Base-by-base conservation (phyloP, 2,113 vertebrate genomes). In the Macaca fascicularis region DNA sequence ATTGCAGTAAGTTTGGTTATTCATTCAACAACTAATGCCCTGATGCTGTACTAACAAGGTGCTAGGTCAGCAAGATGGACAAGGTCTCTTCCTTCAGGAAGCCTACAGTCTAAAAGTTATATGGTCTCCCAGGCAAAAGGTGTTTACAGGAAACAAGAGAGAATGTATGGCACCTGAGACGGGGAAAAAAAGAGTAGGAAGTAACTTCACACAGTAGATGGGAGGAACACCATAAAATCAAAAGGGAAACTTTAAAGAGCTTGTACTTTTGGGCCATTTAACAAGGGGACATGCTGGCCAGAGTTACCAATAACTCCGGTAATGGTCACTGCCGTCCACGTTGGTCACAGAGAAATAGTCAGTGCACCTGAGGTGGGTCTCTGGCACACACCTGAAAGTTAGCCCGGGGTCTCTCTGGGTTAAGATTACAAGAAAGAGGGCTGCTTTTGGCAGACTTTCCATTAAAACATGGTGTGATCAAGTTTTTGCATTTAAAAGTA, bases 311-410 rank as follows among this genome's bases (percentile, higher is more conserved):
- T 0, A 43, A 80, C 17, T 19, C 8, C 43, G 22, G 7, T 1
- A 43, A 70, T 12, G 10, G 6, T 91, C 59, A 35, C 7, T 0
- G 5, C 3, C 0, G 12, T 14, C 22, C 45, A 30, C 43, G 4
- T 0, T 1, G 80, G 23, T 19, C n/a, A 45, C 43, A 55, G n/a
- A 27, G 23, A n/a, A 19, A 6, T 0, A 35, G 27, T 27, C 84
- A 23, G 4, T 0, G 52, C 11, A 38, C 25, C 1, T 0, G 3
- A 5, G 22, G 16, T 1, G 50, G 5, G 12, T 17, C 13, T 32
- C 19, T 5, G 32, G 6, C 30, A 55, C 0, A 5, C 10, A 3
- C 32, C 23, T 1, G 8, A 8, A 76, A 43, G n/a, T 23, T 7
- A 16, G 32, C 48, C 61, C 6, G 4, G 8, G 1, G 19, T 50